Base-by-base conservation (phyloP, 2,888 invertebrate genomes). In the Petrophora chlorosata region DNA sequence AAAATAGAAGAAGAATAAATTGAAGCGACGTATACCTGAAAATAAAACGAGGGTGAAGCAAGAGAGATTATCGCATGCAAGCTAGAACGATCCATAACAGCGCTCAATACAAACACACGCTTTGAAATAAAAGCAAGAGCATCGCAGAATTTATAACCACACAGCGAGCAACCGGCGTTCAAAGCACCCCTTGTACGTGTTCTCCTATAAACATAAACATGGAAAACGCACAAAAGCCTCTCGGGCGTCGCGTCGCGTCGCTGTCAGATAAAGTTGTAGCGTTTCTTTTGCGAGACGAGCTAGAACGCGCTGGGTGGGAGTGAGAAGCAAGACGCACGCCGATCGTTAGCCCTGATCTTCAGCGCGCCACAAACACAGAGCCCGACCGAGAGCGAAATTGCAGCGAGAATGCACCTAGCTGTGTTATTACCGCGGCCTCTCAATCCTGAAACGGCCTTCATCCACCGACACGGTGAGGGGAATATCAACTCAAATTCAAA, bases 261-360 rank as follows among this genome's bases (percentile, higher is more conserved):
- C 83, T 85, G 86, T 85, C 86, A 87, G 89, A 90, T 90, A 85
- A 83, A 89, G 83, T 87, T 87, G 87, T 87, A 81, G 83, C 80
- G 74, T 88, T 89, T 86, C 86, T 87, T 90, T 89, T 88, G 81
- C 84, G 67, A 81, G 80, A 78, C 78, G 67, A 63, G 70, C 65
- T 61, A 58, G 60, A 70, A 62, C 62, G 60, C 54, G 48, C 41
- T 52, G 66, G 29, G 83, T 71, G 82, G 65, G 85, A 88, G 70
- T 38, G 82, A 73, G 86, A 87, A 64, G 70, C 76, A 67, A 63
- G 60, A 69, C 53, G 65, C 75, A 70, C 79, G 82, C 81, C 88
- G 88, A 90, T 90, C 89, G 90, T 90, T 90, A 90, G 90, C 90
- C 89, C 88, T 90, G 90, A 90, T 90, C 90, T 90, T 90, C 90